Evolutionary conservation across 2,888 invertebrate species (phyloP), one percentile per base, ranked within the genome.

Genomic region (Drosophila tanythrix): DNA sequence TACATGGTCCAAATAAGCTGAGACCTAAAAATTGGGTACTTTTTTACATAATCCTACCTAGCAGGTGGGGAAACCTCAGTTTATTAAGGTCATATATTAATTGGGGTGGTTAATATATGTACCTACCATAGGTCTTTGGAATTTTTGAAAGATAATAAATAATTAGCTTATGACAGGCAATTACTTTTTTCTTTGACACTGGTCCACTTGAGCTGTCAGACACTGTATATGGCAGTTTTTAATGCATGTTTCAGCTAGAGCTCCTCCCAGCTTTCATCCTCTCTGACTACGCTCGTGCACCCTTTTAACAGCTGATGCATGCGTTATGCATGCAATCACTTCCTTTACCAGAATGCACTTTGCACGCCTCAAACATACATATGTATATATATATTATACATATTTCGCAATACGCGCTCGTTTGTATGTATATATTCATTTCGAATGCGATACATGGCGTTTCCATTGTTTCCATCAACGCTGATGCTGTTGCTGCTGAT

Each of bases 391-490:
- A 48, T 48, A 43, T n/a, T 21, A 46, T 25, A 46, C 7, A 46
- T 3, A 46, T 21, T 46, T 46, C 7, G 21, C 43, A 13, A 21
- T 43, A 21, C 43, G 13, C 6, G 3, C 13, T 21, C 46, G 13
- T 8, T 13, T 21, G n/a, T 58, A 61, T 65, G 46, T 59, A 25
- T 38, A 18, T 11, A 31, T 27, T 67, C 48, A 71, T 88, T 73
- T 51, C 69, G 55, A 70, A 76, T 81, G 74, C 76, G 85, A 81
- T 84, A 82, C 85, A 84, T 78, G 79, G 66, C 69, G 76, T 67
- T 79, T 72, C 76, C 80, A 90, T 89, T 88, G 85, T 89, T 90
- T 90, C 74, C 79, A 87, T 83, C 83, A 83, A 87, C 77, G 71
- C 66, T 56, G 55, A 55, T 83, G 83, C 35, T 61, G 71, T 72